phyloP scores from a whole-genome alignment of 2,888 invertebrate genomes.

The Amiota communis region DNA sequence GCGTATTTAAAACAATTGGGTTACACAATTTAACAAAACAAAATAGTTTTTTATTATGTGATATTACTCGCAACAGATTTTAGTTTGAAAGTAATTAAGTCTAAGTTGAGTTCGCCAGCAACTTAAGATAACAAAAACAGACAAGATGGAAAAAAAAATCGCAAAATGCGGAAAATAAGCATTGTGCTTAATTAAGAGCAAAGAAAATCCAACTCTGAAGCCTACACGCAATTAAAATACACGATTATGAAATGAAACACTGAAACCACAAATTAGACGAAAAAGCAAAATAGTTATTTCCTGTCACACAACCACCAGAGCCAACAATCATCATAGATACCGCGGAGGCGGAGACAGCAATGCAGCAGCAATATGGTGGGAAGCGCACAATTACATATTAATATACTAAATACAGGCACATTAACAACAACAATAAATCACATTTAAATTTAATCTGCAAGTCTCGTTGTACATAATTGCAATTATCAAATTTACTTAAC shows the following conservation, averaged over 20 bases:
- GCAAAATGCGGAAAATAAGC: constrained; percentile 64
- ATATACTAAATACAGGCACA: background rate
- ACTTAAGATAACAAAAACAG: constrained; percentile 32
- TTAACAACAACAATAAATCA: background rate
- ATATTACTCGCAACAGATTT: constrained; percentile 63
- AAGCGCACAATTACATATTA: constrained; percentile 1
- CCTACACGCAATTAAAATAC: constrained; percentile 64
- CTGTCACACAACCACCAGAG: constrained; percentile 48
- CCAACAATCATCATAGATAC: background rate
- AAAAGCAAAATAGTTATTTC: constrained; percentile 65
- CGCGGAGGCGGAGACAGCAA: constrained; percentile 20
- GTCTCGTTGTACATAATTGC: constrained; percentile 46
- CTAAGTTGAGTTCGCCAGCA: constrained; percentile 48
- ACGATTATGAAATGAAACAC: constrained; percentile 51
- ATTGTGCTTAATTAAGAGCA: constrained; percentile 64
- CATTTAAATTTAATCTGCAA: constrained; percentile 41
- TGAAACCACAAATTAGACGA: constrained; percentile 52
- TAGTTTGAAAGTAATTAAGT: constrained; percentile 49
- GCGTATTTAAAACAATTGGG: constrained; percentile 32
- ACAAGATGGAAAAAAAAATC: constrained; percentile 39
- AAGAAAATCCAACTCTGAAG: constrained; percentile 52
- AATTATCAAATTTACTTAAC: constrained; percentile 60
- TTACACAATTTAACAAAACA: constrained; percentile 41
- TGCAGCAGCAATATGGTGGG: background rate
- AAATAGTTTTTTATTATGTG: constrained; percentile 62